Evolutionary conservation across 2,797 vertebrate species (phyloP), one percentile per base, ranked within the genome.

Genomic region (Etheostoma nigrum): DNA sequence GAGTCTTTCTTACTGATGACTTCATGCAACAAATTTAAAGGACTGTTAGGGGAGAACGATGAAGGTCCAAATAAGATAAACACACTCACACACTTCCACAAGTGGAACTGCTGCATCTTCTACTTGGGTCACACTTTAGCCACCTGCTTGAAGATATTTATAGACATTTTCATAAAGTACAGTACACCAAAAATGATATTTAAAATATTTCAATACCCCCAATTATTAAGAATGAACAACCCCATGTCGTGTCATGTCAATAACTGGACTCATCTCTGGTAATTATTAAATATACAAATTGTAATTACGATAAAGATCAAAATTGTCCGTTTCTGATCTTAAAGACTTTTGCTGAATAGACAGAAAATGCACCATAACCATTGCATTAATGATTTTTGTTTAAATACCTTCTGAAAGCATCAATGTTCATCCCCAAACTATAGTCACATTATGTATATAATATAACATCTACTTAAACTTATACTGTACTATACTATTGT

Each of bases 71-170:
- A 42, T 49, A n/a, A 23, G 12, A 72, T 14, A 47, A 19, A 67
- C 23, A 62, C n/a, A 76, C 47, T 69, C 16, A 40, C 5, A 30
- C 30, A 30, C 5, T 1, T 30, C 30, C 30, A 40, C 36, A 40
- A 40, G 36, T 12, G 36, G 10, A 12, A 60, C 66, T 60, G 54
- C 30, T 49, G 44, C 64, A 58, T 76, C 27, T 67, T 73, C 40
- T 51, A 36, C 76, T 74, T 95, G 92, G 93, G 69, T 84, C 79
- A 89, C 85, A 83, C 79, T 93, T 93, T 85, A 89, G 86, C 91
- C 92, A 90, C 89, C 91, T 91, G 87, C 87, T 86, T 78, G 65
- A 18, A 83, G 89, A 67, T 93, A 95, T 94, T 92, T 92, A 91
- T 93, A 94, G 89, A 84, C 16, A 52, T 66, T 76, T 84, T 86